Evolutionary conservation across 2,113 vertebrate genomes (phyloP).

Genomic region (Drymodes brunneopygia): DNA sequence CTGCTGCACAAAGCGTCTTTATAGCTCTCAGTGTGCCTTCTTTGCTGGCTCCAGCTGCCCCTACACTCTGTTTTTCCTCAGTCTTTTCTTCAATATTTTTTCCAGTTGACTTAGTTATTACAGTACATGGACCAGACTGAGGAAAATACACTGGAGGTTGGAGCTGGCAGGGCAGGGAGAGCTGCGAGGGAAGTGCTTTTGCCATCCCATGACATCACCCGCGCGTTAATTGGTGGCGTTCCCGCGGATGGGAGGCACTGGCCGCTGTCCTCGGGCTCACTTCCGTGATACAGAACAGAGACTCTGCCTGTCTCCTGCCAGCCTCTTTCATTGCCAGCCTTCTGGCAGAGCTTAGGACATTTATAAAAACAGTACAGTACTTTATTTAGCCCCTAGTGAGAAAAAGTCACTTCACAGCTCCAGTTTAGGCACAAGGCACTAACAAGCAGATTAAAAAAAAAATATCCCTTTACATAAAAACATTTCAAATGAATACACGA

Average conservation of each 20-base stretch:
- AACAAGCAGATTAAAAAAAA: neutral
- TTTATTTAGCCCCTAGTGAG: conserved; percentile 44
- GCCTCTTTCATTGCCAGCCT: conserved; percentile 50
- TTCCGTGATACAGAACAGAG: conserved; percentile 53
- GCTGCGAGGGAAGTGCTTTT: conserved; percentile 32
- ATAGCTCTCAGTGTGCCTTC: conserved; percentile 54
- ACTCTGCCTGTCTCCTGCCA: conserved; percentile 48
- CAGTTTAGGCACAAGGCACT: conserved; percentile 5
- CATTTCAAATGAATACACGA: conserved; percentile 11
- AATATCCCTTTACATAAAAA: conserved; percentile 10
- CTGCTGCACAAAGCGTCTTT: conserved; percentile 71
- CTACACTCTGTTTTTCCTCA: conserved; percentile 54
- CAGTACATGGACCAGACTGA: conserved; percentile 51
- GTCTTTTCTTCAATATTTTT: conserved; percentile 67
- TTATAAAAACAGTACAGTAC: conserved; percentile 62
- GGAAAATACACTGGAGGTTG: conserved; percentile 42
- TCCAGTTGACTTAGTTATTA: conserved; percentile 71
- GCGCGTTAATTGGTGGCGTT: neutral
- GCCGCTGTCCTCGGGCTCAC: conserved; percentile 27
- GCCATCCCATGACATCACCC: conserved; percentile 53
- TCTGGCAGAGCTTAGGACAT: conserved; percentile 43
- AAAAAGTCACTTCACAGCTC: conserved; percentile 51
- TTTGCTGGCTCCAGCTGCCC: conserved; percentile 71
- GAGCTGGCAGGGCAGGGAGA: conserved; percentile 33
- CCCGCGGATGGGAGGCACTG: conserved; percentile 27